A percentile compares a stretch with the other conserved stretches of the same genome.
Conservation (phyloP, 2,797 vertebrate genomes). For the Anableps anableps region DNA sequence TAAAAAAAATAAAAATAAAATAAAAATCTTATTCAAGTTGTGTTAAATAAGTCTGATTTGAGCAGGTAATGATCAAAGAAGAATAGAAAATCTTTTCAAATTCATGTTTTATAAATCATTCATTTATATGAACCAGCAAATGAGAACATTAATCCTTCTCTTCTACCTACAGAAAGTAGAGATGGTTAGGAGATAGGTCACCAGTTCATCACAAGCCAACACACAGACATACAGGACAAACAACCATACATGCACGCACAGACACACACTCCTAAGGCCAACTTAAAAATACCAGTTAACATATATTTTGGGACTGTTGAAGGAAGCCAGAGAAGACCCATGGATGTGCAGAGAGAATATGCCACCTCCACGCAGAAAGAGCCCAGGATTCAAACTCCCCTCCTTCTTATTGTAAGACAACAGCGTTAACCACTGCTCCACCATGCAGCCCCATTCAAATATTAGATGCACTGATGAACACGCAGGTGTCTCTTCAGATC, state of each 20-base stretch:
- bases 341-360: background rate
- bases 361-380: background rate
- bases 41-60: background rate
- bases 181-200: background rate
- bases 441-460: background rate
- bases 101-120: background rate
- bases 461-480: slow-evolving; percentile 3
- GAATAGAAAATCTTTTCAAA: background rate
- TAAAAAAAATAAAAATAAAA: background rate
- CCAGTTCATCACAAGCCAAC: background rate
- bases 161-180: background rate
- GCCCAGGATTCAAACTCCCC: background rate
- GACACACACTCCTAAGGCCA: no score
- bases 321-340: background rate
- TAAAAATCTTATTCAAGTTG: background rate
- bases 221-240: background rate
- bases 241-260: no score
- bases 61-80: background rate
- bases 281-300: background rate
- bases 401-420: background rate
- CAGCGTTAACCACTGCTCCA: background rate
- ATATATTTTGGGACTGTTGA: background rate
- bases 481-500: slow-evolving; percentile 14
- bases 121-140: background rate
- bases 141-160: background rate